phyloP scores from a whole-genome alignment of 1,140 invertebrate genomes.

The Drosophila pruinosa region DNA sequence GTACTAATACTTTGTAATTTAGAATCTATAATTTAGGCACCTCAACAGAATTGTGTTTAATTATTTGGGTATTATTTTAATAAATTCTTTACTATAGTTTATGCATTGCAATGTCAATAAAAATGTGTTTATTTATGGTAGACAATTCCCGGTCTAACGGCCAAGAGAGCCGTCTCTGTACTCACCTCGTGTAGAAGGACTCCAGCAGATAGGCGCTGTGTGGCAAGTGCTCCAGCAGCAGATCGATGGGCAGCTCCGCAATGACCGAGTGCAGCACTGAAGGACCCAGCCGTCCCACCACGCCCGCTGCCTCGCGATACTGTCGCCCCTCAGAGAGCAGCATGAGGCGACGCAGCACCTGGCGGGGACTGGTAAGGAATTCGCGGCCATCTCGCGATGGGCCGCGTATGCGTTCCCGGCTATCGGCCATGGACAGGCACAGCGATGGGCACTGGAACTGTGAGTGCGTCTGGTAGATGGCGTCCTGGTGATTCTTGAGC shows the following conservation, averaged over 20 bases:
- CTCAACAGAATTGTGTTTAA: too few relatives aligned
- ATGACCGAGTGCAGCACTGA: conserved; percentile 89
- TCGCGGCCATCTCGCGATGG: conserved; percentile 83
- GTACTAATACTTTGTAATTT: too few relatives aligned
- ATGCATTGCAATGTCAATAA: too few relatives aligned
- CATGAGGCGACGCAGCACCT: conserved; percentile 89
- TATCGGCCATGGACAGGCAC: conserved; percentile 84
- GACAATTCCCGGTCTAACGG: too few relatives aligned
- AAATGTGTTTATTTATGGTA: too few relatives aligned
- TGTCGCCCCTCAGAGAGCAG: conserved; percentile 90
- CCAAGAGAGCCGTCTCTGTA: too few relatives aligned
- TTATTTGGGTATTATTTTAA: too few relatives aligned
- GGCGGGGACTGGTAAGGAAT: conserved; percentile 88
- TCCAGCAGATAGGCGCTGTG: conserved; percentile 93
- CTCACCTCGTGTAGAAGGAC: conserved; percentile 90
- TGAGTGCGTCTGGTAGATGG: conserved; percentile 35
- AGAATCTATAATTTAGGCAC: too few relatives aligned
- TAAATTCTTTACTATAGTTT: too few relatives aligned
- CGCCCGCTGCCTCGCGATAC: conserved; percentile 90
- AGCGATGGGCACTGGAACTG: conserved; percentile 31
- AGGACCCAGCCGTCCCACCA: conserved; percentile 89
- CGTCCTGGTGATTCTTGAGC: conserved; percentile 77
- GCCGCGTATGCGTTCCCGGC: conserved; percentile 84
- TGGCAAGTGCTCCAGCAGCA: conserved; percentile 93
- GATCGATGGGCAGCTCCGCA: conserved; percentile 91